Base-by-base conservation (phyloP, 2,888 invertebrate genomes). In the Galerucella calmariensis region DNA sequence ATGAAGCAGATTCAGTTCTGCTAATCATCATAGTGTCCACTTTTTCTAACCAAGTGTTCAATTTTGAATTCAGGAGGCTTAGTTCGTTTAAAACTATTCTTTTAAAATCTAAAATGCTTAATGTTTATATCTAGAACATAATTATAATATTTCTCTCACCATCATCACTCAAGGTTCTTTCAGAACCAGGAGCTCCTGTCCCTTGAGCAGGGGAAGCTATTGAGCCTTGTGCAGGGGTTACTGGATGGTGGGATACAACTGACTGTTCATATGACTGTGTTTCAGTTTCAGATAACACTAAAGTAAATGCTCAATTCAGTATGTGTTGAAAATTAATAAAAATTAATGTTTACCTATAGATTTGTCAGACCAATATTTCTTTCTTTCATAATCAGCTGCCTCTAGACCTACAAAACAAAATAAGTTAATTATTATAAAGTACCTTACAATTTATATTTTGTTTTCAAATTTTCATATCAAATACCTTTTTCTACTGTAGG, bases 321-420 rank as follows among this genome's bases (percentile, higher is more conserved):
- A 27, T 27, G 12, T 46, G 9, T 46, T 46, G 9, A 11, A 46
- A 46, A 46, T 46, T 46, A 4, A 46, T 46, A 51, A 51, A n/a
- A n/a, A n/a, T 51, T 51, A 51, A 51, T 51, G 51, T 51, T 51
- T 51, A 51, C 51, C 51, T 51, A 51, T 51, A 51, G 51, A 51
- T 51, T 51, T 51, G 51, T 51, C 51, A 51, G 51, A 51, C 51
- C 51, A 51, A 51, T 51, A 51, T 51, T 51, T 51, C 12, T n/a
- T 51, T n/a, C 51, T 51, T 51, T 51, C 51, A 51, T 14, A 14
- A 51, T 12, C 51, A n/a, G 51, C 51, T 51, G 51, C 51, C 51
- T 51, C 51, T n/a, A 51, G 51, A 51, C n/a, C 51, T 51, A n/a
- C 14, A 51, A 51, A 51, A n/a, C 14, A 51, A 51, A 51, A 51